Evolutionary conservation across 1,140 invertebrate genomes (phyloP).

Genomic region (Andricus grossulariae): DNA sequence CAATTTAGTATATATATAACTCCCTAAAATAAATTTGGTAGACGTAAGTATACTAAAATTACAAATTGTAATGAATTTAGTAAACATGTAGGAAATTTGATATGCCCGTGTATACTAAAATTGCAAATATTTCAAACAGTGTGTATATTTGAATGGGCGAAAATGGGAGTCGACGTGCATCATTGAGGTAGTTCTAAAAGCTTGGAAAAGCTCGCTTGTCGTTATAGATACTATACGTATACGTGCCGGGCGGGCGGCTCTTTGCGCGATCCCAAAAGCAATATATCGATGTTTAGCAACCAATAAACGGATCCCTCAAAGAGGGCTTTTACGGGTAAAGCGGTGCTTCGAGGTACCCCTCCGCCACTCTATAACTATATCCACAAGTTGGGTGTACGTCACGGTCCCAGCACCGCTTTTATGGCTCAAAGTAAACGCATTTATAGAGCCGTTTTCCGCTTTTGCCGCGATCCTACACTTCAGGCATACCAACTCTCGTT

Average conservation of each 20-base stretch:
- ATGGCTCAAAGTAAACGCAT: conserved; percentile 74
- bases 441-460: conserved; percentile 71
- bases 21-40: too few species aligned
- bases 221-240: conserved; percentile 25
- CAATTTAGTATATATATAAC: too few species aligned
- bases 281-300: conserved; percentile 77
- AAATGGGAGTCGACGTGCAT: conserved; percentile 46
- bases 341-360: conserved; percentile 62
- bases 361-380: conserved; percentile 39
- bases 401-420: conserved; percentile 69
- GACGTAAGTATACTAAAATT: too few species aligned
- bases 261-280: conserved; percentile 70
- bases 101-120: too few species aligned
- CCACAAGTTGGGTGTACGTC: conserved; percentile 56
- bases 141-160: conserved; percentile 36
- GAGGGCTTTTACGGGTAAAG: conserved; percentile 74
- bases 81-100: too few species aligned
- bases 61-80: too few species aligned
- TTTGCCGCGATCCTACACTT: conserved; percentile 56
- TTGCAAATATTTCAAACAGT: too few species aligned
- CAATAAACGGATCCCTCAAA: conserved; percentile 76
- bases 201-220: conserved; percentile 57
- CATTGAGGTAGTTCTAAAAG: conserved; percentile 67
- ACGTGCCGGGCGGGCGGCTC: conserved; percentile 55
- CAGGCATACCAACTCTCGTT: conserved; percentile 64